Conservation (phyloP, 2,113 vertebrate species). For the Lampris incognitus region DNA sequence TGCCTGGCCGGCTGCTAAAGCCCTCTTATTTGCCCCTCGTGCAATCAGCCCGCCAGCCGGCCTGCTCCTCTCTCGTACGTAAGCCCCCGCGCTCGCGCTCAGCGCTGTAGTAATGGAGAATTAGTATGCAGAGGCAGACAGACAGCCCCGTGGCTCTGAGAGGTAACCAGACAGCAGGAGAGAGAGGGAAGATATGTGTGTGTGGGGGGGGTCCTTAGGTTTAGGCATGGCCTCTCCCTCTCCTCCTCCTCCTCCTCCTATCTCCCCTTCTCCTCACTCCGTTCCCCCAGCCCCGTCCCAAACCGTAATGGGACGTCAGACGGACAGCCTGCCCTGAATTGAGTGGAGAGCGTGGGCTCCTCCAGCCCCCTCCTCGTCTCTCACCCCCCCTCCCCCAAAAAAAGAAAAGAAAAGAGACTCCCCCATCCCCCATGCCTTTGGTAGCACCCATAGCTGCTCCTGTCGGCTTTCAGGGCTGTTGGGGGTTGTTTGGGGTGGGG, state of each 20-base stretch:
- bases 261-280: constrained; percentile 33
- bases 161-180: constrained; percentile 59
- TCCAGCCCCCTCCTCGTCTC: constrained; percentile 46
- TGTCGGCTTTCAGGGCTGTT: constrained; percentile 64
- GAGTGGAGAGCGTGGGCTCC: constrained; percentile 57
- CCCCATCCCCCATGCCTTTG: constrained; percentile 45
- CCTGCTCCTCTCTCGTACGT: constrained; percentile 44
- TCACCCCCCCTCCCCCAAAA: not conserved
- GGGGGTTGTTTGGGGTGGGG: constrained; percentile 15
- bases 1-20: constrained; percentile 37
- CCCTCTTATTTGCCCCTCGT: constrained; percentile 41
- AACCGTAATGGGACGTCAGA: constrained; percentile 82
- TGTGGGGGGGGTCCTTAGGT: constrained; percentile 42
- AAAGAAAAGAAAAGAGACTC: constrained; percentile 27
- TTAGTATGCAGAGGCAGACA: constrained; percentile 79
- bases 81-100: constrained; percentile 57
- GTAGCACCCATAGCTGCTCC: constrained; percentile 65
- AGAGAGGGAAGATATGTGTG: constrained; percentile 34
- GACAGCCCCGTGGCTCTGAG: constrained; percentile 71
- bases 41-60: constrained; percentile 26
- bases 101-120: constrained; percentile 67
- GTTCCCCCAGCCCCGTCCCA: constrained; percentile 64
- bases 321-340: constrained; percentile 68
- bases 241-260: constrained; percentile 35
- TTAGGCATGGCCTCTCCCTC: constrained; percentile 50